Conservation (phyloP, 2,797 vertebrate species). For the Hirundo rustica region DNA sequence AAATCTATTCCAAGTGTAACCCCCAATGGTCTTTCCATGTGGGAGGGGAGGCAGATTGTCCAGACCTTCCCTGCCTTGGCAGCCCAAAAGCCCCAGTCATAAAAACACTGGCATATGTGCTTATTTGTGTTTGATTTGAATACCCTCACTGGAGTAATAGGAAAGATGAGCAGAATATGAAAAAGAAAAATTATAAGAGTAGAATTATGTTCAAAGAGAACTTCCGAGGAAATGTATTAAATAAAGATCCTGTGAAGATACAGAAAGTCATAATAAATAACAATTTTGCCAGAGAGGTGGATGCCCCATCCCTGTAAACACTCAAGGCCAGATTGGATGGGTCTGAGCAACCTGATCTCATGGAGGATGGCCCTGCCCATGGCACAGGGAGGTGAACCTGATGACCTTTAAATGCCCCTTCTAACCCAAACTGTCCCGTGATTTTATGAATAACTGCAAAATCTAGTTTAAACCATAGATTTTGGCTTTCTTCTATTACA, state of each 20-base stretch:
- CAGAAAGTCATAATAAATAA: neutral
- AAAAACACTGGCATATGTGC: conserved; percentile 37
- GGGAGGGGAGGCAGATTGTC: neutral
- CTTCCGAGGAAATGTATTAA: neutral
- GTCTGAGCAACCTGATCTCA: accelerated
- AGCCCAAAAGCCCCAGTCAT: neutral
- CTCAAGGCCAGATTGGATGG: neutral
- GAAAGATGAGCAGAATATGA: neutral
- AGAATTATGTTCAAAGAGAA: neutral
- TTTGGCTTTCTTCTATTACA: neutral
- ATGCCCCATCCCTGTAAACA: neutral
- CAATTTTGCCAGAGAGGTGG: neutral
- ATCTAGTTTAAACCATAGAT: neutral
- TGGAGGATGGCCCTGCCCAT: accelerated
- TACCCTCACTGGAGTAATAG: neutral
- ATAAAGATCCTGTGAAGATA: neutral
- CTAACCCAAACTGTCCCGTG: neutral
- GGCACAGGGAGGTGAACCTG: neutral
- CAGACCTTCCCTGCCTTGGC: neutral
- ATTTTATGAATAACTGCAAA: neutral
- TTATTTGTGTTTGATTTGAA: conserved; percentile 3
- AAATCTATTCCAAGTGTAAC: neutral
- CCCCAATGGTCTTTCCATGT: neutral
- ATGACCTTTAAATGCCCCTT: neutral
- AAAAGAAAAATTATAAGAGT: neutral